Evolutionary conservation across 2,797 vertebrate species (phyloP).

Genomic region (Channallabes apus): DNA sequence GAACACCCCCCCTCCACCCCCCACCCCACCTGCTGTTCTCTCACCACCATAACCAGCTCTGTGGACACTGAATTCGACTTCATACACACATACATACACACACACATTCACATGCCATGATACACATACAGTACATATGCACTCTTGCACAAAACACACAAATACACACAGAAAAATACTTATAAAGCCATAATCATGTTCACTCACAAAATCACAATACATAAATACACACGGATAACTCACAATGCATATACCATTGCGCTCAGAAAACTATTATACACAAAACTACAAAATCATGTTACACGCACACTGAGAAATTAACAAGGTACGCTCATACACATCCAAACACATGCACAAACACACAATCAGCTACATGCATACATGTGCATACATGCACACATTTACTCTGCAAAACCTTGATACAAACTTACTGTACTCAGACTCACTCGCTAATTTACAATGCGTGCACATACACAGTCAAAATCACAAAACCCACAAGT

Average conservation of each 20-base stretch:
- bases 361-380: not conserved
- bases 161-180: conserved; percentile 9
- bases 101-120: conserved; percentile 68
- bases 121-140: not conserved
- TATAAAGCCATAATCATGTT: conserved; percentile 51
- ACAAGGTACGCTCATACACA: conserved; percentile 13
- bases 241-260: conserved; percentile 5
- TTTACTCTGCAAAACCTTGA: not conserved
- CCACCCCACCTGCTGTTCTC: conserved; percentile 60
- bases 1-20: conserved; percentile 35
- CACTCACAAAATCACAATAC: conserved; percentile 5
- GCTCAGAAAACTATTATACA: conserved; percentile 30
- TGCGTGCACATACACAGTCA: not conserved
- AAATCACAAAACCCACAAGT: conserved; percentile 5
- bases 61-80: conserved; percentile 62
- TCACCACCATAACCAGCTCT: conserved; percentile 75
- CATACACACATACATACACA: conserved; percentile 59
- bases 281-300: conserved; percentile 34
- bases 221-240: conserved; percentile 38
- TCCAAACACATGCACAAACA: not conserved
- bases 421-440: not conserved
- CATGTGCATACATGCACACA: not conserved
- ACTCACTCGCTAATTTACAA: not conserved
- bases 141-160: conserved; percentile 45
- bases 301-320: conserved; percentile 33